Evolutionary conservation across 2,113 vertebrate species (phyloP), one percentile per base, ranked within the genome.

Genomic region (Oryzias melastigma): DNA sequence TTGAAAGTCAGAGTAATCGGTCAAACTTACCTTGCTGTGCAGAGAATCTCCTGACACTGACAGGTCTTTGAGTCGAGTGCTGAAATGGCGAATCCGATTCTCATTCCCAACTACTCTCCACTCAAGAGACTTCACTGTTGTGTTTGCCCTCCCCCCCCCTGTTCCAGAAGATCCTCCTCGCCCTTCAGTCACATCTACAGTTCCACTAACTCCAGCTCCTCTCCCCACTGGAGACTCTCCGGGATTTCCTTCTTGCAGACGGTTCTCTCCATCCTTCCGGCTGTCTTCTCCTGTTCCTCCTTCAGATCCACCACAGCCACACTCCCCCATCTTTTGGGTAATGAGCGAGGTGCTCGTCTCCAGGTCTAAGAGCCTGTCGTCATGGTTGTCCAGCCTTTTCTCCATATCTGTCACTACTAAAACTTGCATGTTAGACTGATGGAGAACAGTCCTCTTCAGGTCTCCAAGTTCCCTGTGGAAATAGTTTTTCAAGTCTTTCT

Each of bases 101-200:
- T 95, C 92, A 0, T 91, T 93, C 19, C 90, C 91, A 1, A 93
- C 73, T 20, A 95, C 87, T 70, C 91, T 90, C 83, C 88, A 93
- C 55, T 92, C 92, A 69, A 96, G 63, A 29, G 91, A 92, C 10
- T 93, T 90, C 48, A 94, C 82, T 22, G 89, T 88, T 35, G 85
- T 66, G 2, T 83, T 75, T 14, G 64, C 63, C 53, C 4, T 60
- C 24, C 44, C 60, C 61, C 65, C 71, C 58, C 44, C 78, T 0
- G 56, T 68, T 72, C 58, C 85, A 67, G 52, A 75, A 24, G 60
- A 20, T 24, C 59, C 27, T 41, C 15, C 14, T 8, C 18, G 45
- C 29, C 52, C 78, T 15, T 19, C 53, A 16, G 46, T 41, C n/a
- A 58, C 51, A 58, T 54, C 18, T 12, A 18, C 49, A 47, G 20